Conservation (phyloP, 2,888 invertebrate species). For the Oscheius sp. region DNA sequence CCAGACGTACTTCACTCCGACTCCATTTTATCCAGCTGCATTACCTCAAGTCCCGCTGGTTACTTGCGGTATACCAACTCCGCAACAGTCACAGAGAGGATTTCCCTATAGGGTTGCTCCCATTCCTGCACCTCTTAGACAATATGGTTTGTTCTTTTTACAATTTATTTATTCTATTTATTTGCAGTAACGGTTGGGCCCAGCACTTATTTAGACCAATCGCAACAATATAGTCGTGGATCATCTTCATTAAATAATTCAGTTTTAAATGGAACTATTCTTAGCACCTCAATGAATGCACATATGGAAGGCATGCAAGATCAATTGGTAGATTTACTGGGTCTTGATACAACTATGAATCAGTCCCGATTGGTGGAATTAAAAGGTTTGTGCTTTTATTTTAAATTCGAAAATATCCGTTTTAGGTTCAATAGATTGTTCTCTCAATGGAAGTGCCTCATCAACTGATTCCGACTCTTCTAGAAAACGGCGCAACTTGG, state of each 20-base stretch:
- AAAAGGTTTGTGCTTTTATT: not conserved
- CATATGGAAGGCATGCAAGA: conserved; percentile 30
- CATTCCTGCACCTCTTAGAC: too few species aligned
- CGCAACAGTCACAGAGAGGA: conserved; percentile 1
- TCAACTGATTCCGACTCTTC: too few species aligned
- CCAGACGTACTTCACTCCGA: not conserved
- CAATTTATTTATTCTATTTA: not conserved
- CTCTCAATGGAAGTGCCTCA: too few species aligned
- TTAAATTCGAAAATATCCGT: not conserved
- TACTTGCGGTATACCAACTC: conserved; percentile 11
- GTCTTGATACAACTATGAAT: conserved; percentile 31
- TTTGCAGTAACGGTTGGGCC: not conserved
- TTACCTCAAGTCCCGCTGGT: not conserved
- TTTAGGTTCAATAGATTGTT: not conserved
- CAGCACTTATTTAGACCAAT: not conserved
- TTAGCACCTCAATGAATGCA: conserved; percentile 30
- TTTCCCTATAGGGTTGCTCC: conserved; percentile 9
- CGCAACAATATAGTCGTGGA: not conserved
- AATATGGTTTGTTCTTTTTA: conserved; percentile 1
- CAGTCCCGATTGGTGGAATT: conserved; percentile 6
- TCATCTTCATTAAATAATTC: conserved; percentile 26
- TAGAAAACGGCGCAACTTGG: too few species aligned
- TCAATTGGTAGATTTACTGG: conserved; percentile 31
- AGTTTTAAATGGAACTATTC: not conserved
- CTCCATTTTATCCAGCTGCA: not conserved